These are phyloP conservation scores for Amblyjoppa fuscipennis DNA, from an alignment of 2,888 invertebrate species.

Conservation along the genomic window DNA sequence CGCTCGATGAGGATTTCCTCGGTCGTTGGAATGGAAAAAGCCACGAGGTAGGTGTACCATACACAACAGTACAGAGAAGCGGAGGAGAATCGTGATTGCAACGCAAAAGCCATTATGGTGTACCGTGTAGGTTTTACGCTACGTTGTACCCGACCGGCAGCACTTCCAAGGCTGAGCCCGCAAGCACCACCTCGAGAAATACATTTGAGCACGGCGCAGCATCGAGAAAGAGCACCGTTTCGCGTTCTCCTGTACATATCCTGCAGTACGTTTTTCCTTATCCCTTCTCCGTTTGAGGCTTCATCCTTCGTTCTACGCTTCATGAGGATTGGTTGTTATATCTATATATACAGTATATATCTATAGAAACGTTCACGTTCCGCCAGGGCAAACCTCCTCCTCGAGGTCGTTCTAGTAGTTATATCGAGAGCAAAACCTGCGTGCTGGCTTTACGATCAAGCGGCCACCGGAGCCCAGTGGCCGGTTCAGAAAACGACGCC, in stretches of 20 bases:
- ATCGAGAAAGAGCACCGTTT: constrained; percentile 53
- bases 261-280: constrained; percentile 35
- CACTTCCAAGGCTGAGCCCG: constrained; percentile 54
- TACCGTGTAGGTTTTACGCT: constrained; percentile 44
- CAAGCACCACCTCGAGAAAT: constrained; percentile 35
- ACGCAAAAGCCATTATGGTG: constrained; percentile 59
- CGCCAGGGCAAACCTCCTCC: constrained; percentile 63
- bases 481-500: constrained; percentile 2
- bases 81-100: constrained; percentile 61
- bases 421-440: constrained; percentile 48
- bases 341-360: constrained; percentile 10
- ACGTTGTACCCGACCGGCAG: constrained; percentile 38
- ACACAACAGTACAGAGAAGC: constrained; percentile 28
- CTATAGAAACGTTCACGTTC: constrained; percentile 59
- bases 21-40: constrained; percentile 40
- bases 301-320: constrained; percentile 42
- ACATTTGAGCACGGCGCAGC: constrained; percentile 34
- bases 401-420: constrained; percentile 70
- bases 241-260: constrained; percentile 28
- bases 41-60: constrained; percentile 21
- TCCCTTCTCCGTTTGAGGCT: constrained; percentile 31
- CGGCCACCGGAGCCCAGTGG: not conserved
- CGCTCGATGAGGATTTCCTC: constrained; percentile 56
- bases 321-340: constrained; percentile 2
- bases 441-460: constrained; percentile 44